These are phyloP conservation scores for Scaptomyza parva DNA, from an alignment of 2,888 invertebrate genomes.

Conservation along the genomic window DNA sequence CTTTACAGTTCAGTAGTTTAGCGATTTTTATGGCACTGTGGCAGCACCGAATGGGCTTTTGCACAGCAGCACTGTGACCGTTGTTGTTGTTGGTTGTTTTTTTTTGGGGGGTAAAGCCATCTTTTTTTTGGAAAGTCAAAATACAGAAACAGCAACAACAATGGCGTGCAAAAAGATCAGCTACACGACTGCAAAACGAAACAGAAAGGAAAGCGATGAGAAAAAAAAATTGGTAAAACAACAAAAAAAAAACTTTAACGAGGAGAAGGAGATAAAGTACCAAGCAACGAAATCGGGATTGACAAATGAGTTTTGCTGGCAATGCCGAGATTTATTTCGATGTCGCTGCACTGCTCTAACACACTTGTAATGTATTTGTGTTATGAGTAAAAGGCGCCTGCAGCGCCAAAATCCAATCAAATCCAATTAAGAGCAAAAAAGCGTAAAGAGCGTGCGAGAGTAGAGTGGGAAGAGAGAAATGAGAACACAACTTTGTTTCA, in stretches of 20 bases:
- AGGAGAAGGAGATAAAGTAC: not conserved
- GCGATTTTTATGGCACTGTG: slow-evolving; percentile 74
- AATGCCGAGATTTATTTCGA: slow-evolving; percentile 35
- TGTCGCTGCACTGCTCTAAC: slow-evolving; percentile 13
- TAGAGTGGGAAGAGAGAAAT: not conserved
- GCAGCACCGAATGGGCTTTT: slow-evolving; percentile 40
- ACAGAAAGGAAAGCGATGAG: slow-evolving; percentile 68
- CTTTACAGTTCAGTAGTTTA: slow-evolving; percentile 82
- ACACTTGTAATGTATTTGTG: slow-evolving; percentile 30
- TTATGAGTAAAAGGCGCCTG: slow-evolving; percentile 60
- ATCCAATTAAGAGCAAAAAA: slow-evolving; percentile 72
- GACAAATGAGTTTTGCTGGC: slow-evolving; percentile 68
- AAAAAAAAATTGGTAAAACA: slow-evolving; percentile 29
- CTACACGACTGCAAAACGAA: slow-evolving; percentile 15
- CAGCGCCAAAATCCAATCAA: slow-evolving; percentile 72
- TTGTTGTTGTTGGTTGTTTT: not conserved
- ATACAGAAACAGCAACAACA: slow-evolving; percentile 51
- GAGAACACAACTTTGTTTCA: slow-evolving; percentile 53
- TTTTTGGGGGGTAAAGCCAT: slow-evolving; percentile 34
- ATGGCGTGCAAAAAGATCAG: slow-evolving; percentile 59
- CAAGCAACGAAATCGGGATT: not conserved
- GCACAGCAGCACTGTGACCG: not conserved
- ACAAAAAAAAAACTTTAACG: slow-evolving; percentile 35
- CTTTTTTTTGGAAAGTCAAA: slow-evolving; percentile 52
- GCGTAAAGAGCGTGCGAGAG: slow-evolving; percentile 14